These are phyloP conservation scores for Holacanthus passer DNA, from an alignment of 2,113 vertebrate genomes.

Conservation along the genomic window DNA sequence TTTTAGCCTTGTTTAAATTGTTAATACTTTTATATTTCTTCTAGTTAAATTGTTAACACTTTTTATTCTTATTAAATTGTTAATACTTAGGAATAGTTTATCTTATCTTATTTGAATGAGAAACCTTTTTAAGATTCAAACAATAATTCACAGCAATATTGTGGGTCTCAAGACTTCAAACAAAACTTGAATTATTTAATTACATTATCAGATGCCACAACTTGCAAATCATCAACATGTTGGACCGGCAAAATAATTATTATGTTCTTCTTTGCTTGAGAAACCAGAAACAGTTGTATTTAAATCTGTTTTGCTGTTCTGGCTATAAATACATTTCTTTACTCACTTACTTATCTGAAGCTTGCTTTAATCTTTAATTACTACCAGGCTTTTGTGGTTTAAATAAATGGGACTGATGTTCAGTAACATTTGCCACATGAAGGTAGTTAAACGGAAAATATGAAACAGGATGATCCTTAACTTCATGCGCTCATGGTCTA, in stretches of 20 bases:
- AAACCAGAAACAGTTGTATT: not conserved
- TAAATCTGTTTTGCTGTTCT: not conserved
- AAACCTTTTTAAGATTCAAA: not conserved
- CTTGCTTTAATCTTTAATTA: not conserved
- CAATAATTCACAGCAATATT: not conserved
- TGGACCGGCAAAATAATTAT: too few relatives aligned
- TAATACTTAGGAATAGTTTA: too few relatives aligned
- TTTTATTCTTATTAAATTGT: too few relatives aligned
- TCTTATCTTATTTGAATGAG: too few relatives aligned
- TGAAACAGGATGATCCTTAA: conserved; percentile 48
- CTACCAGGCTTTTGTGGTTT: too few relatives aligned
- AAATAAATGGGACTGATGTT: not conserved
- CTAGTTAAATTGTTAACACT: too few relatives aligned
- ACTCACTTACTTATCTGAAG: not conserved
- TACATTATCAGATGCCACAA: not conserved
- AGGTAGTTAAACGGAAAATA: not conserved
- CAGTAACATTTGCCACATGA: not conserved
- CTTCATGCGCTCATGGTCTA: not conserved
- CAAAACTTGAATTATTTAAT: not conserved
- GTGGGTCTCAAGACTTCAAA: not conserved
- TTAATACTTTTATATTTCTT: too few relatives aligned
- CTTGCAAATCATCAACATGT: too few relatives aligned
- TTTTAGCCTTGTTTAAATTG: too few relatives aligned
- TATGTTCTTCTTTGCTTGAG: not conserved
- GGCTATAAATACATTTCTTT: not conserved